A percentile compares a stretch with the other conserved stretches of the same genome.
These are phyloP conservation scores for Druon quercuslanigerum DNA, from an alignment of 1,140 invertebrate genomes.

Conservation along the genomic window DNA sequence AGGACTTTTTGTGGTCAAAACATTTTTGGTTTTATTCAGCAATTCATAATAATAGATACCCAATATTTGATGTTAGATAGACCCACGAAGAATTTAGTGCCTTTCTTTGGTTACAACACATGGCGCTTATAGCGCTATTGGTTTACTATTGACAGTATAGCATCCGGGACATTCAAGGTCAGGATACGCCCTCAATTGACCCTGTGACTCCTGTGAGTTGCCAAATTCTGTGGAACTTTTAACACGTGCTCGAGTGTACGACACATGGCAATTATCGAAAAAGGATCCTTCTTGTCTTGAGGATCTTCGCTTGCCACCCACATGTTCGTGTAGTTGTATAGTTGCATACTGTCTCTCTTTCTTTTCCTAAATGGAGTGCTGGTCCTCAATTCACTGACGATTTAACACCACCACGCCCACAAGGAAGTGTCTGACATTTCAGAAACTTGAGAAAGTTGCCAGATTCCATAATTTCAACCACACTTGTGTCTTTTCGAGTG, in stretches of 20 bases:
- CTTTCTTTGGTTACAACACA: too few relatives aligned
- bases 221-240: conserved; percentile 35
- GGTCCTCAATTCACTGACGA: conserved; percentile 13
- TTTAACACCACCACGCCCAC: conserved; percentile 18
- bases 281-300: neutral
- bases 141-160: neutral
- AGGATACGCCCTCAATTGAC: conserved; percentile 15
- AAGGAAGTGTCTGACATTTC: conserved; percentile 18
- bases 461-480: neutral
- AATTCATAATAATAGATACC: too few relatives aligned
- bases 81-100: too few relatives aligned
- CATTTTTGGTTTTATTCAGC: too few relatives aligned
- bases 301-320: neutral
- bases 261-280: conserved; percentile 9
- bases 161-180: neutral
- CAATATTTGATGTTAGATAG: too few relatives aligned
- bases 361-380: neutral
- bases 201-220: conserved; percentile 7
- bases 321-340: neutral
- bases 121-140: neutral
- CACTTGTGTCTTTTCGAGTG: neutral
- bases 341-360: neutral
- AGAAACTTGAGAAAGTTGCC: conserved; percentile 18
- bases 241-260: conserved; percentile 44
- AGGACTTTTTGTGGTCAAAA: too few relatives aligned